These are phyloP conservation scores for Hippotragus niger DNA, from an alignment of 2,113 vertebrate species.

Conservation along the genomic window DNA sequence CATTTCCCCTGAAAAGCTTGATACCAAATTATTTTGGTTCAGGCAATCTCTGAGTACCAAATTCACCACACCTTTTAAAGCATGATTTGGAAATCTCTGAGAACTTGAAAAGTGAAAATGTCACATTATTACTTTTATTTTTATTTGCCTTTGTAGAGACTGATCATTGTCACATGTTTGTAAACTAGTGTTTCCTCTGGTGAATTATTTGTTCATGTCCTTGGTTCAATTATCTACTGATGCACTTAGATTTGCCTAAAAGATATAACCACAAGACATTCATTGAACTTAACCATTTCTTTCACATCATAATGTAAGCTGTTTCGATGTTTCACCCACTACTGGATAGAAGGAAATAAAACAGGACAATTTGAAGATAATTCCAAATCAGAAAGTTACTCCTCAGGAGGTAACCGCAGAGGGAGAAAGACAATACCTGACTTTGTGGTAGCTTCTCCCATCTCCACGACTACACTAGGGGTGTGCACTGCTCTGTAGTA, in stretches of 20 bases:
- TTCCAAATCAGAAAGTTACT: neutral
- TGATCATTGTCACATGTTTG: neutral
- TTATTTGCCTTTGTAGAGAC: neutral
- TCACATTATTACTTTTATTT: neutral
- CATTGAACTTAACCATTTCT: neutral
- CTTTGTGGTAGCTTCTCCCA: conserved; percentile 62
- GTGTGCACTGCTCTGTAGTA: conserved; percentile 83
- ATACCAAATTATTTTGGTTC: neutral
- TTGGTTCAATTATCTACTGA: neutral
- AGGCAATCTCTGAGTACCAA: neutral
- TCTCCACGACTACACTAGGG: conserved; percentile 84
- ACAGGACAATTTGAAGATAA: neutral
- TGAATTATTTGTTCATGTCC: neutral
- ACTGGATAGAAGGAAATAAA: neutral
- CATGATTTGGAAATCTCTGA: neutral
- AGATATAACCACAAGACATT: neutral
- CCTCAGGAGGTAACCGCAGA: too few species aligned
- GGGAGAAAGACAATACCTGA: conserved; percentile 70
- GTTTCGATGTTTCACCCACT: neutral
- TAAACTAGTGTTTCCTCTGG: neutral
- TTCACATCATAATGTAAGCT: neutral
- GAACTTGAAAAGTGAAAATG: neutral
- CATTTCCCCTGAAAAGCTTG: neutral
- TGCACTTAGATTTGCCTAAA: neutral
- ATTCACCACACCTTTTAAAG: neutral